Evolutionary conservation across 2,797 vertebrate species (phyloP), one percentile per base, ranked within the genome.

Genomic region (Oryzias dopingdopingensis): DNA sequence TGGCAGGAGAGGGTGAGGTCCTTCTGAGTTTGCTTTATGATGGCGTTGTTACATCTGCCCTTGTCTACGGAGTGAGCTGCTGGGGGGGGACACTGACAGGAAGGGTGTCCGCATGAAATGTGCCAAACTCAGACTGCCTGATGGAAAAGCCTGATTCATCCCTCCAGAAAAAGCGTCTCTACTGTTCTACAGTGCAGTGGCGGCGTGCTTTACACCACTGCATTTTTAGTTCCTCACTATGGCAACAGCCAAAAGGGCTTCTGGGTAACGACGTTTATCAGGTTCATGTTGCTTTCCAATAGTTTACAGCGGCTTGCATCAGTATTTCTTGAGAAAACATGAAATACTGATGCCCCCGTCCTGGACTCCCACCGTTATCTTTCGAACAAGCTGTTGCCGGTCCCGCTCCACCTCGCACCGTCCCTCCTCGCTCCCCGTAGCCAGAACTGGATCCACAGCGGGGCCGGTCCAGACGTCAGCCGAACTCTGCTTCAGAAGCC

Each of bases 401-500:
- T 23, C 46, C 46, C 60, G 65, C 20, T n/a, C 24, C 37, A 0
- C 52, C 2, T 20, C 17, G 1, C 12, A 17, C 26, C 16, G 52
- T 13, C 55, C 14, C 23, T 56, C 57, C 2, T 43, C 50, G 2
- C 8, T 13, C 42, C 53, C 49, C 17, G n/a, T 8, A 0, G 13
- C 2, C 0, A 24, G 2, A 0, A 0, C 14, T 0, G 40, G 0
- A 26, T 48, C 55, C 52, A 40, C 18, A 4, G 37, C 23, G 13
- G 4, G 41, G 8, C 43, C 49, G 14, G 47, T 46, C 52, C 4
- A 4, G 0, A 8, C 20, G 2, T 24, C 4, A 4, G 15, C 50
- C 42, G 69, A 46, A 57, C 49, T 15, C 43, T 41, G 6, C 2
- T 55, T 62, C 53, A 81, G 56, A 1, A 82, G 72, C 13, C 57